Base-by-base conservation (phyloP, 2,888 invertebrate species). In the Nycteola revayana region DNA sequence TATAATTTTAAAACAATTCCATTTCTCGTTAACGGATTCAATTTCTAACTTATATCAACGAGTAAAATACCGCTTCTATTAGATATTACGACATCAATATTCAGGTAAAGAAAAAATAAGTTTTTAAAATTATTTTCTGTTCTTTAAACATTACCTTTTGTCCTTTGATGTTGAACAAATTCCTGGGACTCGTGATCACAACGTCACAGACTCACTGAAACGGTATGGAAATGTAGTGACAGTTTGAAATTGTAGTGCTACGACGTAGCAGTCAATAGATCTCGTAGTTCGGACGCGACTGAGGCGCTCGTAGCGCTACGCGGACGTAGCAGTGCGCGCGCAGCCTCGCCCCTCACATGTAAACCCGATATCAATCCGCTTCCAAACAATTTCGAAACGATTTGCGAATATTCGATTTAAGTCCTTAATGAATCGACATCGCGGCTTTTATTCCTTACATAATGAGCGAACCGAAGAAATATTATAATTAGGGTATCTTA, bases 291-390 rank as follows among this genome's bases (percentile, higher is more conserved):
- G 69, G 59, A 65, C 66, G 69, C 75, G 79, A 87, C 87, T 87
- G 82, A 79, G 60, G 58, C 68, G 68, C 60, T 66, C 73, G 79
- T 77, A 80, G 74, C 72, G 67, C 66, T 75, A 72, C 73, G 60
- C 45, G 57, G 54, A 46, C 66, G 72, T 74, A 69, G 63, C 58
- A 50, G 24, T 84, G 87, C 87, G 87, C 83, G 85, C 87, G 85
- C 86, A 85, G 74, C 82, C 79, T 76, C 82, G 75, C 83, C 86
- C 83, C 81, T 74, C 75, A 75, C 77, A 77, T 73, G 66, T 74
- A 74, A 75, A 80, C 74, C 82, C 83, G 65, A 86, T 86, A 86
- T 78, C 80, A 83, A 85, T 85, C 79, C 79, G 73, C 71, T 68
- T 66, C 65, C 66, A 66, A 65, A 66, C 68, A 73, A 76, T 75